Evolutionary conservation across 2,797 vertebrate species (phyloP), one percentile per base, ranked within the genome.

Genomic region (Notamacropus eugenii): DNA sequence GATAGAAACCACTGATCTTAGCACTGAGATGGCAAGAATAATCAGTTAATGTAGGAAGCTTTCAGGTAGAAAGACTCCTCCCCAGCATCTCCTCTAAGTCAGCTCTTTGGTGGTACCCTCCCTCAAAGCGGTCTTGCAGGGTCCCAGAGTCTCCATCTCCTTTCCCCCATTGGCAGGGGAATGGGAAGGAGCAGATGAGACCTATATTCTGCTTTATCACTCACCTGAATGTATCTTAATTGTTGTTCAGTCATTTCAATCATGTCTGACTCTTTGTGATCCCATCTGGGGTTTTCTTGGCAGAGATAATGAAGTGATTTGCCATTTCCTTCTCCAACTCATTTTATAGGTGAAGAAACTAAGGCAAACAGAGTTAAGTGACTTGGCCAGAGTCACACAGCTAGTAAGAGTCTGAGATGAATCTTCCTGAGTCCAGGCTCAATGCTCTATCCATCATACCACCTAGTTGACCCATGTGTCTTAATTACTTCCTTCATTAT

Each of bases 141-240:
- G 8, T 46, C 74, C 22, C 74, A 82, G 22, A 3, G 12, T 82
- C 40, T 82, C 40, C 46, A 46, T 46, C 22, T 82, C 4, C 40
- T 9, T 31, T 46, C 22, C 40, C 22, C 0, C 29, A 82, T 46
- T 22, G 74, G 19, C n/a, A 46, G 19, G n/a, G 22, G 22, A 19
- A 46, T 24, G n/a, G 40, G 22, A 82, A 46, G 40, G 22, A 9
- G 40, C 22, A 46, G 40, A 46, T 22, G 59, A 62, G 59, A 62
- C 31, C 59, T 31, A 34, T 19, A n/a, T 5, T 12, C 93, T 94
- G 92, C 96, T 67, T 62, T 95, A 96, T 96, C 96, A 90, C 93
- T 96, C 95, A 96, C 95, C 91, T 96, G 97, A 97, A 97, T 97
- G 74, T 67, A 96, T 95, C 96, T 95, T 40, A 19, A 74, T 40